Evolutionary conservation across 2,888 invertebrate genomes (phyloP).

Genomic region (Tinea pellionella): DNA sequence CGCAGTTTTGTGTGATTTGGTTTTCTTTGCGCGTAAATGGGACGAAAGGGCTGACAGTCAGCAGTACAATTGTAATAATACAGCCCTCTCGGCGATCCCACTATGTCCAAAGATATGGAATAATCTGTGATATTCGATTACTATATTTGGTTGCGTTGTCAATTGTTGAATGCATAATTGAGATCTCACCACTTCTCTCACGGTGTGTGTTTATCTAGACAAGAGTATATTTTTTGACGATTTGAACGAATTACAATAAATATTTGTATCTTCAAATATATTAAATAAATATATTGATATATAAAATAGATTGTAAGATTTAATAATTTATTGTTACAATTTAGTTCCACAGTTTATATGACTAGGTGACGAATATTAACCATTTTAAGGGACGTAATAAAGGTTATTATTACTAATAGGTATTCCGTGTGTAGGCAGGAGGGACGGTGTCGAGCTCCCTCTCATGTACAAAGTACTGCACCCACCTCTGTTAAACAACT

Average conservation of each 20-base stretch:
- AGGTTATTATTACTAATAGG: conserved; percentile 61
- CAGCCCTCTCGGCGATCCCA: conserved; percentile 31
- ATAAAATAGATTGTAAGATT: conserved; percentile 59
- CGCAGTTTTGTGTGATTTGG: not conserved
- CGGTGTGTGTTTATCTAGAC: conserved; percentile 51
- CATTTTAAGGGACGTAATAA: conserved; percentile 57
- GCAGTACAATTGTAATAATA: conserved; percentile 48
- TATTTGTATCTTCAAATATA: conserved; percentile 59
- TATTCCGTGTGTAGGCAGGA: not conserved
- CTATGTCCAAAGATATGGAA: conserved; percentile 68
- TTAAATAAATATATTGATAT: conserved; percentile 53
- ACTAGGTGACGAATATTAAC: conserved; percentile 63
- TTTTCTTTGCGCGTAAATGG: conserved; percentile 54
- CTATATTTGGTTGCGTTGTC: conserved; percentile 67
- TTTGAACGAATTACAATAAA: conserved; percentile 61
- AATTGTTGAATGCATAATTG: conserved; percentile 63
- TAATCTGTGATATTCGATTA: conserved; percentile 70
- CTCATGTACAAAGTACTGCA: conserved; percentile 66
- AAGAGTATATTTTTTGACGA: conserved; percentile 71
- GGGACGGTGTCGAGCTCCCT: conserved; percentile 16
- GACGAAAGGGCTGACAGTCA: conserved; percentile 51
- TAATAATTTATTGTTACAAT: conserved; percentile 69
- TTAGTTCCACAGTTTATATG: conserved; percentile 58
- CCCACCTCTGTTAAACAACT: conserved; percentile 69
- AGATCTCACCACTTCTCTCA: conserved; percentile 45